Evolutionary conservation across 53 echinoderm and acorn worm species (phyloP), one percentile per base, ranked within the genome.

Genomic region (Echinometra lucunter): DNA sequence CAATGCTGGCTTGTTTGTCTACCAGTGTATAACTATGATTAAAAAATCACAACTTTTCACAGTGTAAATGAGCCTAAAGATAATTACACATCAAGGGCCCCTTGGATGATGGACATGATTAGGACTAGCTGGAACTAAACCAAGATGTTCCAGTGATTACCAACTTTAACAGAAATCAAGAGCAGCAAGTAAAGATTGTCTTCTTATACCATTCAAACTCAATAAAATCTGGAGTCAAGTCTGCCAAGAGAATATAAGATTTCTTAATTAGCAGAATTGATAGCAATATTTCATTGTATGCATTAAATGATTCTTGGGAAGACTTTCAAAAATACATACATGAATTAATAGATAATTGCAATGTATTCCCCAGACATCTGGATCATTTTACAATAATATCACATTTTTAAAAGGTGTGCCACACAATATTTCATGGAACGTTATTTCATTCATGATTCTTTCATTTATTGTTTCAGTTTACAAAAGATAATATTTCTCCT

Each of bases 101-200:
- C 81, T 42, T 19, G 18, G 34, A 23, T 42, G 44, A 44, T 38
- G 42, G 81, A 44, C 30, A 81, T 19, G 81, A 81, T 81, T 42
- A 81, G 44, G 44, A 42, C 44, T 44, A 81, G 40, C 23, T 81
- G 81, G 44, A 81, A 81, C 81, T 81, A 40, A 21, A 81, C 81
- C 81, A 81, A 81, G 81, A 81, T 44, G 81, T 44, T 81, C 44
- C 9, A 81, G 40, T 81, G 15, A 81, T 81, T 81, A 81, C 25
- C 23, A 16, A 42, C 44, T 21, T 42, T 44, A 4, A 81, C 25
- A 81, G 38, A 81, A 81, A 69, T 69, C 34, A 69, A 69, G 69
- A 69, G 34, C 34, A 69, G 69, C 12, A 69, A 32, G 32, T 15
- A 32, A 69, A 69, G 69, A 34, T 69, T 69, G 0, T 69, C 0